Base-by-base conservation (phyloP, 1,140 invertebrate species). In the Drosophila nebulosa region DNA sequence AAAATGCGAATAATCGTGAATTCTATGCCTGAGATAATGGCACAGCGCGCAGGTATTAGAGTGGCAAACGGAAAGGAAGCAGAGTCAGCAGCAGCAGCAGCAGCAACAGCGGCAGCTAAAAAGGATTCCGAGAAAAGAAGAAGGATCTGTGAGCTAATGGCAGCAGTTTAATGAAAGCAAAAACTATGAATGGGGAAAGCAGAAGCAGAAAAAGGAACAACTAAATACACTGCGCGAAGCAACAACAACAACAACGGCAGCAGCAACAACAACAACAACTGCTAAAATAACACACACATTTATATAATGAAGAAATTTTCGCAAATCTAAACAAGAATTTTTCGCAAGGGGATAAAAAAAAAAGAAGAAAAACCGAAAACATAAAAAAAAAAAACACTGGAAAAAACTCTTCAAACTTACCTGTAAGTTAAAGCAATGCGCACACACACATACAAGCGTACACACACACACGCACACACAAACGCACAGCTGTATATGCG, bases 11-110 rank as follows among this genome's bases (percentile, higher is more conserved):
- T 90, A 97, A 97, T 92, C 95, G 97, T 84, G 97, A 98, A 91
- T 98, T 98, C 92, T 98, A 97, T 92, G 97, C 97, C 94, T 98
- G 96, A 97, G 94, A 94, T 91, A 91, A 93, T 88, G 78, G 80
- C 67, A 63, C 70, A 79, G 52, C 84, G 84, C 84, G 84, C 83
- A 88, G 83, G 75, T 88, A 88, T 88, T 21, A 18, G 18, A 36
- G 24, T 51, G n/a, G 14, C 21, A 63, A 26, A 35, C 46, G 39
- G 32, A 27, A 21, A 10, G 16, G 18, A 10, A 6, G 30, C 30
- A 53, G 32, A 30, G 36, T 16, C 24, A 53, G 27, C 42, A 30
- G 36, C 24, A 30, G 46, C 46, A 62, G n/a, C 18, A 21, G 26
- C 42, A 18, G 26, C 22, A 26, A 24, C 36, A 35, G 10, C n/a